Evolutionary conservation across 2,888 invertebrate genomes (phyloP).

Genomic region (Drosophila cracens): DNA sequence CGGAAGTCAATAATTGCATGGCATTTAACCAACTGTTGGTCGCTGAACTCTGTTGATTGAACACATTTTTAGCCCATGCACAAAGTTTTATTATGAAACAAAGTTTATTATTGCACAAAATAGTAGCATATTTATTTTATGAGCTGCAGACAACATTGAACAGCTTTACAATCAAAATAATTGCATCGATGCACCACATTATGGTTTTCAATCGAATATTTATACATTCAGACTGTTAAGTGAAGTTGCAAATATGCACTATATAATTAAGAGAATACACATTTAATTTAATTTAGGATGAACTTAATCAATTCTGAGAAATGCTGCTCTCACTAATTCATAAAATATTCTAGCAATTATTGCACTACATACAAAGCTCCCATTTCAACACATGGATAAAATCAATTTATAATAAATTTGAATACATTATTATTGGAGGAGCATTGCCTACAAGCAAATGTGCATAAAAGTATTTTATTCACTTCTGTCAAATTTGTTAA

Average conservation of each 20-base stretch:
- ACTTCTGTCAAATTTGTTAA: constrained; percentile 10
- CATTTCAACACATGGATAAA: background rate
- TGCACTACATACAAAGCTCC: background rate
- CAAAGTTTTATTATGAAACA: background rate
- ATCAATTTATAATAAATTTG: background rate
- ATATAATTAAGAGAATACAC: background rate
- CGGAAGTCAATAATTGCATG: constrained; percentile 63
- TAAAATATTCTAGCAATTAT: background rate
- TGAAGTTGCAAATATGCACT: background rate
- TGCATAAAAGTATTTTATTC: background rate
- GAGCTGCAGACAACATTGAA: background rate
- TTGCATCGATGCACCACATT: background rate
- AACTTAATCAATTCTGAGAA: background rate
- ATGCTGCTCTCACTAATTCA: background rate
- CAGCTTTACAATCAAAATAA: background rate
- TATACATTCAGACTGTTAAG: background rate
- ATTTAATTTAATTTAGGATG: background rate
- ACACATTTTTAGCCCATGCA: background rate
- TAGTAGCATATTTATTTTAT: background rate
- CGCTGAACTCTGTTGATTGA: constrained; percentile 36
- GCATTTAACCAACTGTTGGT: constrained; percentile 58
- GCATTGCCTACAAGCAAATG: background rate
- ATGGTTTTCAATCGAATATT: background rate
- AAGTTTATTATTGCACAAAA: background rate
- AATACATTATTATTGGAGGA: background rate